Evolutionary conservation across 2,797 vertebrate genomes (phyloP), one percentile per base, ranked within the genome.

Genomic region (Clarias platycephalus): DNA sequence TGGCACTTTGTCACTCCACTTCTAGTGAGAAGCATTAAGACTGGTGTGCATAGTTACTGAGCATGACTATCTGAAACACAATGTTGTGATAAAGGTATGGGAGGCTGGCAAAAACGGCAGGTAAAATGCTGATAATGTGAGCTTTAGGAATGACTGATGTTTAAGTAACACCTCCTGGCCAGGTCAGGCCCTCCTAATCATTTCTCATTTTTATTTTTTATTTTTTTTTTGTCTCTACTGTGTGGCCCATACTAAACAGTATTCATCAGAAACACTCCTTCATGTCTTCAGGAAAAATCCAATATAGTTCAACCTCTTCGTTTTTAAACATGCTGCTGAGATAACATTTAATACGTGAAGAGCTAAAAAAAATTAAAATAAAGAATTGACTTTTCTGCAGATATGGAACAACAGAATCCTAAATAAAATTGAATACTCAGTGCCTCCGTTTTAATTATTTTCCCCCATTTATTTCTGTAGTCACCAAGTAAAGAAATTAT

Each of bases 401-500:
- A 97, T 97, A 97, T 97, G 97, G 96, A 94, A 93, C 92, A 97
- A 97, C 96, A 97, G 96, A 97, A 98, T 98, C 97, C 96, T 97
- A 97, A 99, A 99, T 99, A 99, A 99, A 99, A 97, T 95, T 96
- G 93, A 97, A 96, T 97, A 97, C 95, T 97, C 95, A 96, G 94
- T 95, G 85, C 85, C 88, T 88, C 87, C 89, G 88, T 87, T 86
- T 85, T 81, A 62, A 60, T 88, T 91, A 80, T 89, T 91, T 37
- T 83, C 90, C 89, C 24, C 3, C 3, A 22, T 60, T 70, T 57
- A 72, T 62, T 57, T 68, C 4, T 31, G 26, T 28, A 66, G 40
- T 49, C 18, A 53, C 34, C 20, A 70, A 44, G 80, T 40, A 66
- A 84, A 84, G n/a, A 81, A 75, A 80, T 75, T 0, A 75, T 83